Evolutionary conservation across 2,888 invertebrate genomes (phyloP).

Genomic region (Agriopis aurantiaria): DNA sequence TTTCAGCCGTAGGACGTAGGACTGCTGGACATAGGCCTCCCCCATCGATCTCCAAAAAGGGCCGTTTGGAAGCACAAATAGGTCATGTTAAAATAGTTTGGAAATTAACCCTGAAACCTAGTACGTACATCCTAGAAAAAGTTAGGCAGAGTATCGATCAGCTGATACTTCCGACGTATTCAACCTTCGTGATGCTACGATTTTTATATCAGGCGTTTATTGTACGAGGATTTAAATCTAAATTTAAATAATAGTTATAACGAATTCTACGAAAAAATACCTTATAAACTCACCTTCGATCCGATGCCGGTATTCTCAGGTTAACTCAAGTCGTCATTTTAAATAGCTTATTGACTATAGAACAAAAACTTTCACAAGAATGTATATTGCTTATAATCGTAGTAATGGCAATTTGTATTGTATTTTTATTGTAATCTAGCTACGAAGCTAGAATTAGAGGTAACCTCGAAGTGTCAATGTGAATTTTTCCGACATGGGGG

Average conservation of each 20-base stretch:
- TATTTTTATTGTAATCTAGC: conserved; percentile 21
- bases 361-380: conserved; percentile 1
- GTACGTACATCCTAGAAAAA: background rate
- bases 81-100: background rate
- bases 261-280: background rate
- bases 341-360: background rate
- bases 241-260: background rate
- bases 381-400: background rate
- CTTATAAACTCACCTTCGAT: conserved; percentile 14
- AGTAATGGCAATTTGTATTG: background rate
- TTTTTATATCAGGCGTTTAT: conserved; percentile 17
- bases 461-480: conserved; percentile 61
- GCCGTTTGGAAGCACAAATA: too few species aligned
- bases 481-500: conserved; percentile 65
- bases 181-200: background rate
- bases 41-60: too few species aligned
- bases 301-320: conserved; percentile 21
- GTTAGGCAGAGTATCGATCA: conserved; percentile 16
- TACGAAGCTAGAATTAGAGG: conserved; percentile 43
- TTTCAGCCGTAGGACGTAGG: too few species aligned
- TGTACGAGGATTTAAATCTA: background rate
- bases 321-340: conserved; percentile 11
- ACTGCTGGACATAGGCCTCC: too few species aligned
- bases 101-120: background rate
- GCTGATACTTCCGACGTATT: background rate